Percentiles rank a stretch among this genome's conserved stretches.
Conservation (phyloP, 1,140 invertebrate genomes). For the Drosophila murphyi region DNA sequence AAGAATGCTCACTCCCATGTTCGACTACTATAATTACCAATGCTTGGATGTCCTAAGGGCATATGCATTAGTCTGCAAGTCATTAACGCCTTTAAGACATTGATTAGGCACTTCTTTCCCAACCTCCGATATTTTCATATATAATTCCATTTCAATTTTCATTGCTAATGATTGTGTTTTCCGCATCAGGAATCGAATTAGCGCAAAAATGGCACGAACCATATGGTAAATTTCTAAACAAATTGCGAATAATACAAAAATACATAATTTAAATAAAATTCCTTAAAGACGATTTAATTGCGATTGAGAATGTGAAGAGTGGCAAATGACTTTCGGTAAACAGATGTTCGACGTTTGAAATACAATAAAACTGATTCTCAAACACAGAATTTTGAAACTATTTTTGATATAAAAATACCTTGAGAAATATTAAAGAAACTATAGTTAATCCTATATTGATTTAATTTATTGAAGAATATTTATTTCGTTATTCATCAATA, state of each 20-base stretch:
- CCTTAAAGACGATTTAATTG: constrained; percentile 8
- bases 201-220: constrained; percentile 3
- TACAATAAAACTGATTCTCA: neutral
- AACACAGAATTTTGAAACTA: too few relatives aligned
- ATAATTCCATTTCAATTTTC: neutral
- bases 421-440: neutral
- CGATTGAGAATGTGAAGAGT: neutral
- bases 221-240: constrained; percentile 29
- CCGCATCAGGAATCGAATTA: neutral
- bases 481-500: too few relatives aligned
- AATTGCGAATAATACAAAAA: constrained; percentile 4
- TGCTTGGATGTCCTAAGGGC: constrained; percentile 37
- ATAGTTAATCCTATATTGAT: too few relatives aligned
- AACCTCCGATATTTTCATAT: neutral
- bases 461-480: too few relatives aligned
- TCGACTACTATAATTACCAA: neutral
- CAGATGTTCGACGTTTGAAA: constrained; percentile 3
- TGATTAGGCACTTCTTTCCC: constrained; percentile 54
- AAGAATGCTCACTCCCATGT: constrained; percentile 17
- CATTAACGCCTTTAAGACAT: constrained; percentile 61
- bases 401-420: too few relatives aligned
- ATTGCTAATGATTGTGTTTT: neutral
- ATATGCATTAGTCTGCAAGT: constrained; percentile 73
- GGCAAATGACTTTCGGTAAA: neutral
- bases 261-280: constrained; percentile 2